These are phyloP conservation scores for Lasioglossum malachurum DNA, from an alignment of 2,888 invertebrate genomes.

Conservation along the genomic window DNA sequence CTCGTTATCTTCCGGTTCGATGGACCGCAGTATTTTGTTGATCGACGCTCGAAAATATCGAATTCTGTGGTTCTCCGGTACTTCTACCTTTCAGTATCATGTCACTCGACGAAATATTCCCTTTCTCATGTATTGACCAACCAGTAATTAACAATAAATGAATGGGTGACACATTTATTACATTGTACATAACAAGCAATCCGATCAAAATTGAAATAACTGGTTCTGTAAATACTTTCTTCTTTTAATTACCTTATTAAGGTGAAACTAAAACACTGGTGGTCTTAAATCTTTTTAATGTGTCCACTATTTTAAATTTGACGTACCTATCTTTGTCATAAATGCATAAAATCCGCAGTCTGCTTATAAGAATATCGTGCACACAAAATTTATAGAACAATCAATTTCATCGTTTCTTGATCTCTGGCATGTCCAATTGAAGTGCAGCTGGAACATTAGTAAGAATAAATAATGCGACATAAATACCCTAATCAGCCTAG, in stretches of 20 bases:
- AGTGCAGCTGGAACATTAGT: neutral
- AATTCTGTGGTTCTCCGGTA: neutral
- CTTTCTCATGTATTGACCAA: neutral
- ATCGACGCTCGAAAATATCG: conserved; percentile 22
- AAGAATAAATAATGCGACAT: neutral
- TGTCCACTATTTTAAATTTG: too few relatives aligned
- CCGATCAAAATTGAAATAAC: too few relatives aligned
- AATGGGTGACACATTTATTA: too few relatives aligned
- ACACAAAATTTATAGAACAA: neutral
- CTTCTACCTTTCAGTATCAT: neutral
- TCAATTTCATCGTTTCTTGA: neutral
- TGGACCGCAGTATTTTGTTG: conserved; percentile 42
- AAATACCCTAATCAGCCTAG: neutral
- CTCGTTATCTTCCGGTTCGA: conserved; percentile 50
- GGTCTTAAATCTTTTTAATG: too few relatives aligned
- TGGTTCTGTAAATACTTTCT: too few relatives aligned
- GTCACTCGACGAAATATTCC: neutral
- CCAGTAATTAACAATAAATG: too few relatives aligned
- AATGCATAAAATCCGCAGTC: too few relatives aligned
- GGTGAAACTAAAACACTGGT: too few relatives aligned
- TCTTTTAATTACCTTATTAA: too few relatives aligned
- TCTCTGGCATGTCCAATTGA: neutral
- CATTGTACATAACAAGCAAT: too few relatives aligned
- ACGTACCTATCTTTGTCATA: too few relatives aligned
- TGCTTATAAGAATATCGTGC: too few relatives aligned